Base-by-base conservation (phyloP, 2,888 invertebrate species). In the Agrochola lychnidis region DNA sequence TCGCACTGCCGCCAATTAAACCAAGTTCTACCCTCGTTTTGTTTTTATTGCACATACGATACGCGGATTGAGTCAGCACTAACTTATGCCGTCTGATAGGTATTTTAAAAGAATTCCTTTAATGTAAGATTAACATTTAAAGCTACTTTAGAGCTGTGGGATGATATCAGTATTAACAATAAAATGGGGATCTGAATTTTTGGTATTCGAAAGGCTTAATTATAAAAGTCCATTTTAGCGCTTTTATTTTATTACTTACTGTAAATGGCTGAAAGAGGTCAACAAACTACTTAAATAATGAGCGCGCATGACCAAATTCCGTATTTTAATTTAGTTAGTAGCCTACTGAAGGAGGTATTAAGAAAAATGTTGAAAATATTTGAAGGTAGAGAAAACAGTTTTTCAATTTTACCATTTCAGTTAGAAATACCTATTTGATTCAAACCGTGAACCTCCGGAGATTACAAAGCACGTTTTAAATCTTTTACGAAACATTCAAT, bases 1-100 rank as follows among this genome's bases (percentile, higher is more conserved):
- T 87, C 86, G 90, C 88, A 90, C 88, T 87, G 88, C 87, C 89
- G 93, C 94, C 94, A 94, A 94, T 94, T 94, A 94, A 94, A 93
- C 89, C 87, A 79, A 87, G 88, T 89, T 88, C 85, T 85, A 89
- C 89, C 89, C 82, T 84, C 74, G 61, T 89, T 92, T 92, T 92
- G 87, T 90, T 93, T 92, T 92, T 85, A 92, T 91, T 92, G 88
- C 88, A 89, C 88, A 91, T 88, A 89, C 89, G 85, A 92, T 91
- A 90, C 86, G 88, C 86, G 88, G 85, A 89, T 90, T 88, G 83
- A 89, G 87, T 87, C 89, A 84, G 89, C 87, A 84, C 82, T 86
- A 83, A 84, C 83, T 82, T 83, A 84, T 84, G 79, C 68, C 70
- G 79, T 73, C 85, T 84, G 84, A 85, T 88, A 86, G 85, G 85